Evolutionary conservation across 2,888 invertebrate genomes (phyloP), one percentile per base, ranked within the genome.

Genomic region (Bombylius discolor): DNA sequence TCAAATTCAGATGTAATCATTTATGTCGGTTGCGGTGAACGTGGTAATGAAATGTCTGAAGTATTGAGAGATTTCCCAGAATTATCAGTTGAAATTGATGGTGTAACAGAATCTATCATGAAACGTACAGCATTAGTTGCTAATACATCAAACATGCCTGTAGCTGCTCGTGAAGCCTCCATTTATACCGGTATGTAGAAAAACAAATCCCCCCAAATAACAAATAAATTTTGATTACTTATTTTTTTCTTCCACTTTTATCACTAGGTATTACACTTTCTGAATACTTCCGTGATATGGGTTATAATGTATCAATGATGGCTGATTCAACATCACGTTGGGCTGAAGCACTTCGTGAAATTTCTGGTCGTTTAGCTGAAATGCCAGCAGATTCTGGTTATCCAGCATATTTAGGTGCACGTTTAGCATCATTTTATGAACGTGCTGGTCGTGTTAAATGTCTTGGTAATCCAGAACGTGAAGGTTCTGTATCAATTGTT

Each of bases 81-180:
- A 79, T 79, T 99, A 71, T 87, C 92, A 0, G 92, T 97, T 67
- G 98, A 99, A 77, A 94, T 99, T 67, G 94, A 95, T 14, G 99
- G 99, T 11, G 83, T 84, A 47, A 91, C 90, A 3, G 99, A 98
- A 73, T 96, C 97, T 64, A 99, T 99, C 77, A 99, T 99, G 99
- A 98, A 97, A 79, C 88, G 99, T 76, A 99, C 99, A 4, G 92
- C 97, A 45, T 81, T 99, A 58, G 99, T 99, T 31, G 99, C 99
- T 68, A 99, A 99, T 78, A 99, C 99, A 39, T 99, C 98, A 62
- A 99, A 99, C 89, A 99, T 99, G 99, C 99, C 99, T 71, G 99
- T 99, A 61, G 99, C 99, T 68, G 99, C 99, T 75, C 87, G 99
- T 76, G 99, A 99, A 78, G 99, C 99, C 59, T 99, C 98, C 72